Conservation (phyloP, 2,888 invertebrate genomes). For the Drosophila imparisetae region DNA sequence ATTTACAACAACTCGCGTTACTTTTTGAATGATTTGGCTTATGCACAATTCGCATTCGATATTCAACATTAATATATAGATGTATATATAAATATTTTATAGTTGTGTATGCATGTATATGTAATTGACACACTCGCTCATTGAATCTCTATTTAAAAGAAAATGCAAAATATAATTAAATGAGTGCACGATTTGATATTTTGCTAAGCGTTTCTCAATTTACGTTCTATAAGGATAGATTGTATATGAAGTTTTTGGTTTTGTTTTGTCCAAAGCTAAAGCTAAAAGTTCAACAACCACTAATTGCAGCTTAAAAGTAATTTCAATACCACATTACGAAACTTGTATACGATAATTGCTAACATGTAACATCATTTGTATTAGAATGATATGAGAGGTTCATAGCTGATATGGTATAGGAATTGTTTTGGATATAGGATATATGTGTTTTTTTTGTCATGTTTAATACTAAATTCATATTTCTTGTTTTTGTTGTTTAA, state of each 20-base stretch:
- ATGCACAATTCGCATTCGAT: slow-evolving; percentile 34
- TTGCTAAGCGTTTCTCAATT: slow-evolving; percentile 60
- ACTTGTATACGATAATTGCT: slow-evolving; percentile 61
- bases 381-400: slow-evolving; percentile 68
- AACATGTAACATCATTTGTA: slow-evolving; percentile 46
- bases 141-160: slow-evolving; percentile 32
- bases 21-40: slow-evolving; percentile 43
- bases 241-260: slow-evolving; percentile 51
- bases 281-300: slow-evolving; percentile 78
- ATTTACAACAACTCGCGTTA: slow-evolving; percentile 80
- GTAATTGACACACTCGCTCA: slow-evolving; percentile 63
- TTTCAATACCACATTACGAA: slow-evolving; percentile 71
- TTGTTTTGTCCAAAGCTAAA: slow-evolving; percentile 61
- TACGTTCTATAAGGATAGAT: slow-evolving; percentile 49
- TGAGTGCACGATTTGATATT: slow-evolving; percentile 39
- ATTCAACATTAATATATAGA: slow-evolving; percentile 32
- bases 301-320: slow-evolving; percentile 79
- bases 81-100: slow-evolving; percentile 20
- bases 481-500: slow-evolving; percentile 29
- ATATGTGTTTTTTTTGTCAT: slow-evolving; percentile 28
- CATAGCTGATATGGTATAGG: slow-evolving; percentile 73
- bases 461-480: slow-evolving; percentile 29
- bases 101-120: slow-evolving; percentile 27
- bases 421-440: slow-evolving; percentile 49
- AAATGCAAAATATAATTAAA: slow-evolving; percentile 38